Evolutionary conservation across 2,888 invertebrate genomes (phyloP), one percentile per base, ranked within the genome.

Genomic region (Eledone cirrhosa): DNA sequence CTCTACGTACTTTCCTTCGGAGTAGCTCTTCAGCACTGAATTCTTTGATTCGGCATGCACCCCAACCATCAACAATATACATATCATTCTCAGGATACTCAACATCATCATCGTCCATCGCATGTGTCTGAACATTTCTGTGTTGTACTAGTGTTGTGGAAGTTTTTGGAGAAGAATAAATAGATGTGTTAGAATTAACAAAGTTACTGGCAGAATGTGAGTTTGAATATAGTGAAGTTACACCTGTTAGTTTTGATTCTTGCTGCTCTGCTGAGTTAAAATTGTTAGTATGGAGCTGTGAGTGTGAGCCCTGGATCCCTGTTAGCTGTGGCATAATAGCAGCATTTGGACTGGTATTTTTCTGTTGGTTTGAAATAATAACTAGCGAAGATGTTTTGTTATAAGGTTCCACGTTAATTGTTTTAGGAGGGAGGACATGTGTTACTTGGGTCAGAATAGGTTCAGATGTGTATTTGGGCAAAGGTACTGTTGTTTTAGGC

Each of bases 21-120:
- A 84, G 79, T 24, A 84, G 78, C 29, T 83, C 81, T 0, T 80
- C 80, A 16, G 83, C 82, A 11, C 76, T 79, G 77, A 78, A 82
- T 16, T 78, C 53, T 47, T 78, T 80, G 27, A 76, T 76, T 29
- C 48, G 76, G n/a, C 48, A 29, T 0, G 76, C n/a, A 29, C 76
- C 76, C 72, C 72, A 72, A 19, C 72, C 72, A n/a, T 72, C 72
- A 11, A 72, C 41, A 7, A 72, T n/a, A 8, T 33, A 41, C 11
- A 72, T 31, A 33, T 72, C 72, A 14, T 72, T 72, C 41, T 41
- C 8, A 41, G 41, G 41, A 41, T 41, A 41, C n/a, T 72, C 72
- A 2, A 41, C n/a, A 27, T 67, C 33, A n/a, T 72, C 72, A 33
- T 72, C 72, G 16, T 72, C 72, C 1, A 72, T 72, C n/a, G 31